Percentiles rank a stretch among this genome's conserved stretches.
Conservation (phyloP, 2,797 vertebrate genomes). For the Lates japonicus region DNA sequence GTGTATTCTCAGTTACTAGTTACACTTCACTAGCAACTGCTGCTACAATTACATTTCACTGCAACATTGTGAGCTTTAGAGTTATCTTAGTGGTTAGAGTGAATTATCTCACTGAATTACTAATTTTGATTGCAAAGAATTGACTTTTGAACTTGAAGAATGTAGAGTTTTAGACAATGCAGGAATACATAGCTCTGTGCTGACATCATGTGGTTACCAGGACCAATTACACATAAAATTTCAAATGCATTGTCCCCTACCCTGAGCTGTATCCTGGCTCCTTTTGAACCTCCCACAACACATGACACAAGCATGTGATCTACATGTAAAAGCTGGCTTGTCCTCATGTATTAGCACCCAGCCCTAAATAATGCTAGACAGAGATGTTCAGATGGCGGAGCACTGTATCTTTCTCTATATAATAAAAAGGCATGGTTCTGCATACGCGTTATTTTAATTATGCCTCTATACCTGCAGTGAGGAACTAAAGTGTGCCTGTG, state of each 20-base stretch:
- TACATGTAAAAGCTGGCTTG: background rate
- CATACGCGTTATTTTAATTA: background rate
- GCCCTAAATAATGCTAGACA: background rate
- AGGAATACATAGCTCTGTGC: constrained; percentile 56
- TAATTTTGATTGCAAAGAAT: background rate
- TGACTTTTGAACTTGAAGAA: background rate
- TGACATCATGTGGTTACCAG: constrained; percentile 74
- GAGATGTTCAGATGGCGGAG: background rate
- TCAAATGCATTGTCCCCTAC: background rate
- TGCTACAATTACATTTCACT: background rate
- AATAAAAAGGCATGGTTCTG: background rate
- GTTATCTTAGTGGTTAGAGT: background rate
- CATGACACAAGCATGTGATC: constrained; percentile 19
- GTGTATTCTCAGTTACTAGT: background rate
- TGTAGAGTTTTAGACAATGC: background rate
- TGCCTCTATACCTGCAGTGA: background rate
- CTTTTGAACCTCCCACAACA: background rate
- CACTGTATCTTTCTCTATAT: background rate
- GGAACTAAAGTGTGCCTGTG: background rate
- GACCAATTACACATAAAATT: constrained; percentile 42
- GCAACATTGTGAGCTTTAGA: background rate
- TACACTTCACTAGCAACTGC: background rate
- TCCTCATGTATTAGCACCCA: background rate
- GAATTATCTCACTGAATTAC: background rate
- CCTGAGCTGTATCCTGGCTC: background rate